These are phyloP conservation scores for Mormyrops boulengeri DNA, from an alignment of 2,797 vertebrate genomes.

Conservation along the genomic window DNA sequence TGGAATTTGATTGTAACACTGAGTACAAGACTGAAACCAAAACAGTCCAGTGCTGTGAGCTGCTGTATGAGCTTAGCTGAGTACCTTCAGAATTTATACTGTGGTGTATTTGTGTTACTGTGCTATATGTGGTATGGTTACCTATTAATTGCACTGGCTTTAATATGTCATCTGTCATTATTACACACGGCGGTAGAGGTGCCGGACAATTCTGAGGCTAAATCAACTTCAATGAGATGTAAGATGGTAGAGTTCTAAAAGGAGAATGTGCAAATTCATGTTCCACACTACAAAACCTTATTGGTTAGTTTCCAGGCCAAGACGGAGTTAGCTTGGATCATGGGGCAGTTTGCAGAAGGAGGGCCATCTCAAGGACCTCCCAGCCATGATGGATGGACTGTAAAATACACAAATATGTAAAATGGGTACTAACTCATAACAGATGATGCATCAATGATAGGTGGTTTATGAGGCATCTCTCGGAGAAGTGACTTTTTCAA, in stretches of 20 bases:
- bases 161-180: not conserved
- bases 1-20: not conserved
- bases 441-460: not conserved
- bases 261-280: not conserved
- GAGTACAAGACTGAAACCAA: not conserved
- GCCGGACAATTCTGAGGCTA: not conserved
- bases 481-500: not conserved
- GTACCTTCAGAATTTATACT: not conserved
- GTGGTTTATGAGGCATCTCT: not conserved
- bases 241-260: not conserved
- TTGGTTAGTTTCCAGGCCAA: slow-evolving; percentile 51
- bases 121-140: not conserved
- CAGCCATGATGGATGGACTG: slow-evolving; percentile 81
- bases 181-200: not conserved
- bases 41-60: not conserved
- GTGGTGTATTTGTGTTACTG: not conserved
- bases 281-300: not conserved
- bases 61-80: not conserved
- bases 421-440: not conserved
- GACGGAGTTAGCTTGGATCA: slow-evolving; percentile 70
- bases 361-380: slow-evolving; percentile 28
- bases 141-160: not conserved
- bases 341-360: slow-evolving; percentile 65
- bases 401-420: slow-evolving; percentile 28
- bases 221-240: not conserved